Evolutionary conservation across 2,797 vertebrate genomes (phyloP).

Genomic region (Syngnathus rostellatus): DNA sequence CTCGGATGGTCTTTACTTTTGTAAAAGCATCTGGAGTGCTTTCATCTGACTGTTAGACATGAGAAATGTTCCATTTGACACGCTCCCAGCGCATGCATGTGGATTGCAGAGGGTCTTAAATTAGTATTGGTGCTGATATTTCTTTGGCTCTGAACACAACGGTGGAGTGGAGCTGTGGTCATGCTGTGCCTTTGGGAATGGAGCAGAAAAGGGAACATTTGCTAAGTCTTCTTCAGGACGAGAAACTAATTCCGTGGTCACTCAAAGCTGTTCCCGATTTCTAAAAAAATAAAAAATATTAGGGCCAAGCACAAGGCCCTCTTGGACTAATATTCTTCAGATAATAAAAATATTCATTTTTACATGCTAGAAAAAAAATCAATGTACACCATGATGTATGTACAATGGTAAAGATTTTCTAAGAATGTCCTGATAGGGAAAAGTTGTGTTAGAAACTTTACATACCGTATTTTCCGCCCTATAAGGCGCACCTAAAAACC

Average conservation of each 20-base stretch:
- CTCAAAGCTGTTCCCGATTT: neutral
- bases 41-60: slow-evolving; percentile 4
- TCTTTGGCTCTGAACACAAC: slow-evolving; percentile 8
- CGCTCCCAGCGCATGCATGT: neutral
- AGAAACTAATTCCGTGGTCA: neutral
- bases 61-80: slow-evolving; percentile 4
- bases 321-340: no score
- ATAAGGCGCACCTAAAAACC: no score
- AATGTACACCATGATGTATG: no score
- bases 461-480: no score
- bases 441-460: no score
- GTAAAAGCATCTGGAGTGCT: neutral
- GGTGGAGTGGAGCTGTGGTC: slow-evolving; percentile 14
- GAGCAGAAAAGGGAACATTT: neutral
- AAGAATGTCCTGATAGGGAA: no score
- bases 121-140: slow-evolving; percentile 29
- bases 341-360: no score
- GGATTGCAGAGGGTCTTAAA: slow-evolving; percentile 34
- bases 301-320: no score
- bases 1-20: neutral
- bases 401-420: no score
- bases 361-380: no score
- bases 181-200: neutral
- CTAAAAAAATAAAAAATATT: no score
- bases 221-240: neutral